These are phyloP conservation scores for Saccostrea echinata DNA, from an alignment of 1,140 invertebrate genomes.

Conservation along the genomic window DNA sequence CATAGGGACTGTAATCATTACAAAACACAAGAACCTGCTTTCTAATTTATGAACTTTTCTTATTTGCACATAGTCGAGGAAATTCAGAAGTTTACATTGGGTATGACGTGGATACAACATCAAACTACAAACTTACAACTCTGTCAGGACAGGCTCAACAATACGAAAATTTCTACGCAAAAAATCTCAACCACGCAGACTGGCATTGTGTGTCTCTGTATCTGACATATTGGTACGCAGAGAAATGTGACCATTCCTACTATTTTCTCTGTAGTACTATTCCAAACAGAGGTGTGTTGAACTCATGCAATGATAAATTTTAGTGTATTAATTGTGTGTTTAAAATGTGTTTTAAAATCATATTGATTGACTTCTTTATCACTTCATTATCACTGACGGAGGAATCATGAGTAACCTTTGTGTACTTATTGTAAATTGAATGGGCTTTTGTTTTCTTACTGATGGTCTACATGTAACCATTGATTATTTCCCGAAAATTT, in stretches of 20 bases:
- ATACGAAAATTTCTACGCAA: not conserved
- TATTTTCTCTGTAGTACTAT: constrained; percentile 17
- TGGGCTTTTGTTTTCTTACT: too few species aligned
- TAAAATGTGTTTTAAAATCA: too few species aligned
- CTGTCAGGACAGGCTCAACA: not conserved
- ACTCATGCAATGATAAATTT: too few species aligned
- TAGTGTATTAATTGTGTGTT: too few species aligned
- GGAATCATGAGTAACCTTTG: too few species aligned
- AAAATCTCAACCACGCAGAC: not conserved
- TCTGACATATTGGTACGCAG: not conserved
- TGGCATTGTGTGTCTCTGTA: not conserved
- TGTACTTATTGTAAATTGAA: too few species aligned
- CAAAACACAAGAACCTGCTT: not conserved
- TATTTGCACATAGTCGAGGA: not conserved
- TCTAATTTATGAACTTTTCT: not conserved
- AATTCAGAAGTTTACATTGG: not conserved
- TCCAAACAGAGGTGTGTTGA: not conserved
- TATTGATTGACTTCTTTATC: too few species aligned
- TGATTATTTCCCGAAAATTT: too few species aligned
- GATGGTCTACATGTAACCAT: too few species aligned
- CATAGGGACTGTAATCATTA: too few species aligned
- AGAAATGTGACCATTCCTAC: not conserved
- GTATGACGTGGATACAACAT: not conserved
- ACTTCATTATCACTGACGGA: too few species aligned
- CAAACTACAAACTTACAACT: not conserved